These are phyloP conservation scores for Balearica regulorum DNA, from an alignment of 2,797 vertebrate species.

Conservation along the genomic window DNA sequence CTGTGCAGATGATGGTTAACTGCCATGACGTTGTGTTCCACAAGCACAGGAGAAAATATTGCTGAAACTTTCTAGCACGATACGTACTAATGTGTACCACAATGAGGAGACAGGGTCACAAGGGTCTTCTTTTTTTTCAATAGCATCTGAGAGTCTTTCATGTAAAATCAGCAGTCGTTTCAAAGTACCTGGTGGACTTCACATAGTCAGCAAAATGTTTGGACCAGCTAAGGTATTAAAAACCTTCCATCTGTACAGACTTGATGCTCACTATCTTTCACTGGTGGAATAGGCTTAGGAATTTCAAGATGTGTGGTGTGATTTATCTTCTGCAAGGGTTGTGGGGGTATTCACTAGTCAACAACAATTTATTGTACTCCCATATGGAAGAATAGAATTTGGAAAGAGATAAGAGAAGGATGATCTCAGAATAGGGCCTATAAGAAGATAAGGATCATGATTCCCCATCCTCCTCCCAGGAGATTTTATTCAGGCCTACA, in stretches of 20 bases:
- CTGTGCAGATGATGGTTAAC: background rate
- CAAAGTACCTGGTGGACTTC: background rate
- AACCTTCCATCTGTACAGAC: background rate
- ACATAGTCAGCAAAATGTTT: background rate
- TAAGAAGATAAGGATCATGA: conserved; percentile 30
- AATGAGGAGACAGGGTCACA: background rate
- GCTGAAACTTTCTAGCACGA: background rate
- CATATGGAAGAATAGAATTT: conserved; percentile 28
- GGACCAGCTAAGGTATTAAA: background rate
- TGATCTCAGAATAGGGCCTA: background rate
- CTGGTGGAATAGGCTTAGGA: background rate
- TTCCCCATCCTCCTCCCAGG: background rate
- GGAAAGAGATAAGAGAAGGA: conserved; percentile 38
- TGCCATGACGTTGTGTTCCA: background rate
- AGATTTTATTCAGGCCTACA: background rate
- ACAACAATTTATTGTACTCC: conserved; percentile 43
- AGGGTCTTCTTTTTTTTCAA: background rate
- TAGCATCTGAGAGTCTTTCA: background rate
- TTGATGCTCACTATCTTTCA: background rate
- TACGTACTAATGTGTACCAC: fast-evolving
- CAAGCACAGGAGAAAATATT: background rate
- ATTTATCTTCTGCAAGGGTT: conserved; percentile 26
- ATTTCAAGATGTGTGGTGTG: conserved; percentile 12
- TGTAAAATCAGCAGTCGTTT: background rate
- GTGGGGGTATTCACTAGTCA: conserved; percentile 2